phyloP scores from a whole-genome alignment of 2,113 vertebrate genomes.

The Patagioenas fasciata region DNA sequence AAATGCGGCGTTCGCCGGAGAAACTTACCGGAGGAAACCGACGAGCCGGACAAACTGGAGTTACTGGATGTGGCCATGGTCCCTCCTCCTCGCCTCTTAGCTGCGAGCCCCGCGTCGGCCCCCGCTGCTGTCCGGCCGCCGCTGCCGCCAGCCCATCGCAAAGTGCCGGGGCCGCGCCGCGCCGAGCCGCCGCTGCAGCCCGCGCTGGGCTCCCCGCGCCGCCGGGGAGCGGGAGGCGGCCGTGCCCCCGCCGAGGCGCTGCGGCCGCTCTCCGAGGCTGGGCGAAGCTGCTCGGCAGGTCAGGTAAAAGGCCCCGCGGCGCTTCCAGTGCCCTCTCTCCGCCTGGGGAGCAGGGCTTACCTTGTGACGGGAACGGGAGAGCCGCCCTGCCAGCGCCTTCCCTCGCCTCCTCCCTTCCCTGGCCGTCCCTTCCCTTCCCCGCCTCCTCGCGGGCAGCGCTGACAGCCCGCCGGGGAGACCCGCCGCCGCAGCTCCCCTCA shows the following conservation, averaged over 20 bases:
- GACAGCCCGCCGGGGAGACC: constrained; percentile 47
- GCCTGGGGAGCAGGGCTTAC: not conserved
- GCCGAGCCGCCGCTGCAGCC: constrained; percentile 48
- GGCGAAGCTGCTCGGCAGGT: not conserved
- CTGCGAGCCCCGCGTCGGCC: constrained; percentile 69
- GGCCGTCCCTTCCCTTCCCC: constrained; percentile 5
- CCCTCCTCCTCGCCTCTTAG: constrained; percentile 62
- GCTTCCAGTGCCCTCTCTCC: not conserved
- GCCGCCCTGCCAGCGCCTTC: constrained; percentile 6
- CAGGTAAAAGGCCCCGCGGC: not conserved
- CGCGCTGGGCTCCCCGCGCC: constrained; percentile 68
- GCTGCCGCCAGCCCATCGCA: constrained; percentile 76
- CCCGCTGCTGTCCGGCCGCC: constrained; percentile 46
- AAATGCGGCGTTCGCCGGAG: not conserved
- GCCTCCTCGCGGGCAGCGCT: constrained; percentile 49
- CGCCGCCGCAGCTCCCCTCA: constrained; percentile 27
- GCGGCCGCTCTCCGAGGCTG: not conserved
- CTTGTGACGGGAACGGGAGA: not conserved
- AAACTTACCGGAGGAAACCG: constrained; percentile 93
- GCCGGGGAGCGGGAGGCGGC: constrained; percentile 65
- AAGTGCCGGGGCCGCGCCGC: constrained; percentile 67
- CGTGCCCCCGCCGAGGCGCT: constrained; percentile 47
- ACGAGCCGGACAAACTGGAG: constrained; percentile 96
- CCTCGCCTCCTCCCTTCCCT: constrained; percentile 33
- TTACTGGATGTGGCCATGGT: constrained; percentile 96